A percentile compares a stretch with the other conserved stretches of the same genome.
phyloP scores from a whole-genome alignment of 2,797 vertebrate species.

The Darevskia nairensis region DNA sequence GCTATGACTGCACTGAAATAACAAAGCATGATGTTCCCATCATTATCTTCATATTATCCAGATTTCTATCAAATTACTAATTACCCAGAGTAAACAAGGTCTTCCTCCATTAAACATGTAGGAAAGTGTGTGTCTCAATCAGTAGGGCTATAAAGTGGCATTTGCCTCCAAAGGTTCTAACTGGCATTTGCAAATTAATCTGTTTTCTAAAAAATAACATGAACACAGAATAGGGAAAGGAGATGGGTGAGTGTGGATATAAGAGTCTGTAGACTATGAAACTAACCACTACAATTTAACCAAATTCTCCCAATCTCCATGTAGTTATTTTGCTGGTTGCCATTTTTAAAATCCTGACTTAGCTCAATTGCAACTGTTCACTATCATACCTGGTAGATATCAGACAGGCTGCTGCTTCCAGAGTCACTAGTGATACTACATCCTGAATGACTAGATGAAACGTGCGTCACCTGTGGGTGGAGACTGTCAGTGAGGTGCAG shows the following conservation, averaged over 20 bases:
- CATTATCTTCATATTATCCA: not conserved
- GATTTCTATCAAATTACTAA: not conserved
- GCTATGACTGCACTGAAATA: not conserved
- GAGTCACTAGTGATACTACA: slow-evolving; percentile 99
- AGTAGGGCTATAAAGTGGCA: not conserved
- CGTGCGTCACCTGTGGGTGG: slow-evolving; percentile 99
- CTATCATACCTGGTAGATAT: slow-evolving; percentile 97
- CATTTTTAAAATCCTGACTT: not conserved
- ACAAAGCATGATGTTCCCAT: not conserved
- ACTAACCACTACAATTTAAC: not conserved
- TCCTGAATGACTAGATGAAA: slow-evolving; percentile 99
- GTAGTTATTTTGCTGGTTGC: not conserved
- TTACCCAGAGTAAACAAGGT: not conserved
- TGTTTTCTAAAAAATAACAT: not conserved
- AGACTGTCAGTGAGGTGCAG: slow-evolving; percentile 98
- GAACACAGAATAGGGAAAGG: not conserved
- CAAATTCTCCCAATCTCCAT: not conserved
- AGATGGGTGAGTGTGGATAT: not conserved
- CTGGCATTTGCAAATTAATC: not conserved
- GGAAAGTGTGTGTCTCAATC: not conserved
- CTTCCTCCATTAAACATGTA: not conserved
- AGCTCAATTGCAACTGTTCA: not conserved
- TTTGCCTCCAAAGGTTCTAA: not conserved
- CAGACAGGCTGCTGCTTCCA: slow-evolving; percentile 99
- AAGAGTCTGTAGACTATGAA: not conserved